Evolutionary conservation across 1,140 invertebrate genomes (phyloP).

Genomic region (Bathynomus jamesi): DNA sequence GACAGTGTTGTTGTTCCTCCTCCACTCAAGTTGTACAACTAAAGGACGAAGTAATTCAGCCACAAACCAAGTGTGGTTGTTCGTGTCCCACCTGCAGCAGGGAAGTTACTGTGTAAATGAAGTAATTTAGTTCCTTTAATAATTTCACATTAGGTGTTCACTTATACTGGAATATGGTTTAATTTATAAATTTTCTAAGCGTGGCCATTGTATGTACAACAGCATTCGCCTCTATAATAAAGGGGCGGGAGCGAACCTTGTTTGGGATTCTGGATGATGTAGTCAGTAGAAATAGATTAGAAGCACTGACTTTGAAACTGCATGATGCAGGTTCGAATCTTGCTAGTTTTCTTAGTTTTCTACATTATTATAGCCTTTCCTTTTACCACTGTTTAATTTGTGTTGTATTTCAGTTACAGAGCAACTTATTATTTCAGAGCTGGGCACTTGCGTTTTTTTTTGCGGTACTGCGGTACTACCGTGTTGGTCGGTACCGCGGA

Average conservation of each 20-base stretch:
- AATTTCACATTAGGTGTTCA: neutral
- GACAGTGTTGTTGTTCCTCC: conserved; percentile 44
- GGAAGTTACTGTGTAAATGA: neutral
- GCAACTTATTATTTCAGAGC: no score
- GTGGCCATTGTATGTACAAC: neutral
- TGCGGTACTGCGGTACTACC: no score
- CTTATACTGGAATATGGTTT: neutral
- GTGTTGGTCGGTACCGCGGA: no score
- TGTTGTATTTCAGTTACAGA: no score
- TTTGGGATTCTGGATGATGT: neutral
- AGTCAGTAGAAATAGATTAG: neutral
- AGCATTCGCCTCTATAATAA: neutral
- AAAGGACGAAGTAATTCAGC: conserved; percentile 48
- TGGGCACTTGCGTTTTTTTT: no score
- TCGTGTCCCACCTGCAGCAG: conserved; percentile 46
- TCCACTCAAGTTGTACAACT: conserved; percentile 51
- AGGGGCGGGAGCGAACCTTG: neutral
- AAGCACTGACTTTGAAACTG: no score
- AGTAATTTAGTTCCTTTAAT: neutral
- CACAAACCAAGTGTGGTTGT: conserved; percentile 49
- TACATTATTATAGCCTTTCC: no score
- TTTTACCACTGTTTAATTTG: no score
- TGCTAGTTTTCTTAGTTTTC: no score
- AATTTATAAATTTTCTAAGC: neutral
- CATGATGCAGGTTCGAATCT: no score